Conservation (phyloP, 2,888 invertebrate species). For the Alcis repandata region DNA sequence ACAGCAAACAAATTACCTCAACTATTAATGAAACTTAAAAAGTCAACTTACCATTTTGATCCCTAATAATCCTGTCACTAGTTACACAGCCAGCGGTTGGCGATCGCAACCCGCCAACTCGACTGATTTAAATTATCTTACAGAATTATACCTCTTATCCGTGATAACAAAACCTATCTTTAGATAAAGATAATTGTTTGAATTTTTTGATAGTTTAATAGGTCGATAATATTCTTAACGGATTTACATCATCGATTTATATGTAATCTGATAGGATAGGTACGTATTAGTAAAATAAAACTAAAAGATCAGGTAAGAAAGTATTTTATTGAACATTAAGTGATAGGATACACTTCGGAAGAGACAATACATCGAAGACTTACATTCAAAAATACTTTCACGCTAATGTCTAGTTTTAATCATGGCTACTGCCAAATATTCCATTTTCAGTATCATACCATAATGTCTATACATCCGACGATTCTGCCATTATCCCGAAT, state of each 20-base stretch:
- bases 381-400: conserved; percentile 61
- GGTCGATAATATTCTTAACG: conserved; percentile 48
- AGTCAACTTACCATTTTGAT: conserved; percentile 44
- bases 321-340: conserved; percentile 80
- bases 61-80: conserved; percentile 24
- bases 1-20: too few species aligned
- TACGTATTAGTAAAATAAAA: conserved; percentile 45
- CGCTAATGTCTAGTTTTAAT: conserved; percentile 40
- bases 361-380: conserved; percentile 60
- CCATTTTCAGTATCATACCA: conserved; percentile 23
- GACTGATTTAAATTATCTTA: conserved; percentile 68
- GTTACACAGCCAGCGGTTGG: conserved; percentile 59
- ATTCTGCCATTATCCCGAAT: conserved; percentile 20
- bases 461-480: conserved; percentile 9
- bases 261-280: conserved; percentile 5
- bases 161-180: conserved; percentile 66
- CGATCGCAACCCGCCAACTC: conserved; percentile 68
- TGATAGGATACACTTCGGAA: conserved; percentile 65
- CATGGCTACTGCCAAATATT: conserved; percentile 29
- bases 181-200: conserved; percentile 67
- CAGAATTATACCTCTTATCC: conserved; percentile 70
- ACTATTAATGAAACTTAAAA: not conserved
- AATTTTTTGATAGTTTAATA: conserved; percentile 63
- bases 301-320: conserved; percentile 55
- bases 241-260: conserved; percentile 22